Conservation (phyloP, 2,797 vertebrate species). For the Limosa lapponica region DNA sequence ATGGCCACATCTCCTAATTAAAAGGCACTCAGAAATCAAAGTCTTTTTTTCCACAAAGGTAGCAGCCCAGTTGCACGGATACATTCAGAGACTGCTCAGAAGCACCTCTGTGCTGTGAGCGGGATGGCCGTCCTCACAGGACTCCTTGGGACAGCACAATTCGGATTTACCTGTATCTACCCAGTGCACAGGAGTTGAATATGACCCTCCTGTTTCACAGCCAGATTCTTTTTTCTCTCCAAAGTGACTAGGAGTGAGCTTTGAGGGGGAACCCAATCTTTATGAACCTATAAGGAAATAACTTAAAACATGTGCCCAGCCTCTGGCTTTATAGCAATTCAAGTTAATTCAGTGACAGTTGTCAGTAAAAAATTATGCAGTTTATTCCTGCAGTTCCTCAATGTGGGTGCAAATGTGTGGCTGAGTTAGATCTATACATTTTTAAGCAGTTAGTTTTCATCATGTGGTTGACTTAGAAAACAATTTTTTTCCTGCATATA, state of each 20-base stretch:
- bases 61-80: neutral
- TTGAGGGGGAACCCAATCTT: neutral
- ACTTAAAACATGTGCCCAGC: neutral
- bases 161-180: neutral
- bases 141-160: neutral
- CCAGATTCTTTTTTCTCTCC: neutral
- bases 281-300: neutral
- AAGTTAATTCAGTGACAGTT: neutral
- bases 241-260: neutral
- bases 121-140: neutral
- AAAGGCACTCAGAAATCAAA: neutral
- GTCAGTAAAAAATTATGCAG: neutral
- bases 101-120: neutral
- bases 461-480: neutral
- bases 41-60: neutral
- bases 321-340: neutral
- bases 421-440: neutral
- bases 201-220: neutral
- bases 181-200: neutral
- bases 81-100: neutral
- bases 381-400: neutral
- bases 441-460: neutral
- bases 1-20: neutral
- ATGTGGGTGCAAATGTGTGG: neutral
- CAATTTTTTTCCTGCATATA: neutral